Base-by-base conservation (phyloP, 37 sponge, comb jelly and placozoan species). In the Ianthella basta region DNA sequence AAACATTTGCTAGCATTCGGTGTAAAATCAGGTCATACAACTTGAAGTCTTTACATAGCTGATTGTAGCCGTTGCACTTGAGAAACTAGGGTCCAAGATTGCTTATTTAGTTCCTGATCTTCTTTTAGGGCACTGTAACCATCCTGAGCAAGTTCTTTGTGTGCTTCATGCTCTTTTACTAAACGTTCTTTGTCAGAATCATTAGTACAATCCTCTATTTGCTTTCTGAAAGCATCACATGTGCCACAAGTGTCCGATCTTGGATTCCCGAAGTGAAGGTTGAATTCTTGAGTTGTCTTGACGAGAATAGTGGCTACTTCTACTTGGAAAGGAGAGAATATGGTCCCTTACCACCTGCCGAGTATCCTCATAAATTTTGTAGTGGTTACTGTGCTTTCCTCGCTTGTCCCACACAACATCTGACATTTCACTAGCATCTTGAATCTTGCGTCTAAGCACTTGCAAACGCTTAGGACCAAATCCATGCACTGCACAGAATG, bases 21-120 rank as follows among this genome's bases (percentile, higher is more conserved):
- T n/a, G n/a, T n/a, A n/a, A n/a, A n/a, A n/a, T n/a, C n/a, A n/a
- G n/a, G n/a, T n/a, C n/a, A n/a, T n/a, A n/a, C n/a, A n/a, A n/a
- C n/a, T n/a, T n/a, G n/a, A n/a, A n/a, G n/a, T n/a, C n/a, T n/a
- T n/a, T n/a, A n/a, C n/a, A n/a, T n/a, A n/a, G n/a, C n/a, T n/a
- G n/a, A n/a, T n/a, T n/a, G n/a, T n/a, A n/a, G n/a, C n/a, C n/a
- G n/a, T n/a, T n/a, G n/a, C n/a, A n/a, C n/a, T n/a, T n/a, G n/a
- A n/a, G n/a, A n/a, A n/a, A n/a, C n/a, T n/a, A n/a, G n/a, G n/a
- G 40, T 53, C 88, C 88, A 88, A 40, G 88, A 82, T 60, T 72
- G 0, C 41, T 74, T 73, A 33, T 79, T 60, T 5, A 88, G 79
- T 27, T 82, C n/a, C 32, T n/a, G 33, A 73, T 88, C 88, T 64